Conservation (phyloP, 1,140 invertebrate genomes). For the Atta cephalotes region DNA sequence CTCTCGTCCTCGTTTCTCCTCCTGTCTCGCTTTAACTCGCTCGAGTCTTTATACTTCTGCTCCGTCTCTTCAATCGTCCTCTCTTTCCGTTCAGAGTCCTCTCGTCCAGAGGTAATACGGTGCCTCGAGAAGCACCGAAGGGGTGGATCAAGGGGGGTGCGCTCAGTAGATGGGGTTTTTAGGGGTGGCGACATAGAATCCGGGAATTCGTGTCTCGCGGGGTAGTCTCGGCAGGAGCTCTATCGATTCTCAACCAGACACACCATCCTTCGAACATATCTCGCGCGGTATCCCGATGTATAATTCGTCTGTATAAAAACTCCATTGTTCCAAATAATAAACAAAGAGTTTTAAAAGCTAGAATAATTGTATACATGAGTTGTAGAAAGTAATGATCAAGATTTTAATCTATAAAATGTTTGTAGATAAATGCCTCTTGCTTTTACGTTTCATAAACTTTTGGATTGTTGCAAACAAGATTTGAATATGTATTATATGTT, state of each 20-base stretch:
- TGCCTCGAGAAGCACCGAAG: constrained; percentile 71
- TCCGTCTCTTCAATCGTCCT: constrained; percentile 66
- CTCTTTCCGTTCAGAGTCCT: constrained; percentile 72
- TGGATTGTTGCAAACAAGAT: not conserved
- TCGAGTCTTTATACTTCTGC: constrained; percentile 42
- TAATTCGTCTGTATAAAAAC: constrained; percentile 65
- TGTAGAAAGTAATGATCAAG: not conserved
- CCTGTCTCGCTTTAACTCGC: constrained; percentile 63
- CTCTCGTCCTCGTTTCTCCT: constrained; percentile 53
- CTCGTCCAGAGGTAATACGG: constrained; percentile 76
- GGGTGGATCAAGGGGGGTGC: constrained; percentile 65
- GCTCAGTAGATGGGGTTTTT: constrained; percentile 75
- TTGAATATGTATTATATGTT: not conserved
- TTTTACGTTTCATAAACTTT: not conserved
- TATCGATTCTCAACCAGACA: constrained; percentile 80
- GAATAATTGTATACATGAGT: not conserved
- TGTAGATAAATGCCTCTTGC: not conserved
- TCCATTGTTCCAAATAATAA: not conserved
- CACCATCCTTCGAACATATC: constrained; percentile 73
- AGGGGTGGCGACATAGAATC: constrained; percentile 78
- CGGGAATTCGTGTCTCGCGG: constrained; percentile 78
- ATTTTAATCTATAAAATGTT: not conserved
- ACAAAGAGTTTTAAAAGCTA: not conserved
- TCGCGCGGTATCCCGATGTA: constrained; percentile 48
- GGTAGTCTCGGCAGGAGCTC: constrained; percentile 77